phyloP scores from a whole-genome alignment of 2,888 invertebrate genomes.

The Spialia ferax region DNA sequence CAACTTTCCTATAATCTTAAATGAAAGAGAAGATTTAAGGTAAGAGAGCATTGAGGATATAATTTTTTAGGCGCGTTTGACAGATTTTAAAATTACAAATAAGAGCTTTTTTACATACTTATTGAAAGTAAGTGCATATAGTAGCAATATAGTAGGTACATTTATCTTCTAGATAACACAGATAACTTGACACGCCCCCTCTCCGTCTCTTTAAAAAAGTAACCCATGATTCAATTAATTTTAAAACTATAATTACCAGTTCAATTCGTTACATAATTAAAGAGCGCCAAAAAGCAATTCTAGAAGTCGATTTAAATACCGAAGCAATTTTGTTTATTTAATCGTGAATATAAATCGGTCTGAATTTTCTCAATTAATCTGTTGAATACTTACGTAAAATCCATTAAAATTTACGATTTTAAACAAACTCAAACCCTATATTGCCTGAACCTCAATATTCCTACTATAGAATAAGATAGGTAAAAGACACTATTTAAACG shows the following conservation, averaged over 20 bases:
- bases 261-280: background rate
- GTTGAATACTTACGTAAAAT: background rate
- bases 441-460: too few species aligned
- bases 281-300: constrained; percentile 1
- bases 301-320: background rate
- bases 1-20: too few species aligned
- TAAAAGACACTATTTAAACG: too few species aligned
- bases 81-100: too few species aligned
- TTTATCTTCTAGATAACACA: too few species aligned
- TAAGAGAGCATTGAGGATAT: too few species aligned
- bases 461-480: too few species aligned
- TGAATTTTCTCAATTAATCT: constrained; percentile 1
- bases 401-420: background rate
- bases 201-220: background rate
- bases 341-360: background rate
- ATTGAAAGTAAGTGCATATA: too few species aligned
- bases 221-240: background rate
- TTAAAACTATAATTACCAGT: background rate
- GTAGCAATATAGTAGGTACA: too few species aligned
- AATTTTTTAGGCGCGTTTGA: too few species aligned
- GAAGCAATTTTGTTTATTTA: constrained; percentile 1
- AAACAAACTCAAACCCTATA: constrained; percentile 1
- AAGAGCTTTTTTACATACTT: too few species aligned
- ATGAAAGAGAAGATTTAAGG: too few species aligned
- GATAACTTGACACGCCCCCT: background rate